Evolutionary conservation across 92 coral and sea anemone genomes (phyloP), one percentile per base, ranked within the genome.

Genomic region (Porites evermanni): DNA sequence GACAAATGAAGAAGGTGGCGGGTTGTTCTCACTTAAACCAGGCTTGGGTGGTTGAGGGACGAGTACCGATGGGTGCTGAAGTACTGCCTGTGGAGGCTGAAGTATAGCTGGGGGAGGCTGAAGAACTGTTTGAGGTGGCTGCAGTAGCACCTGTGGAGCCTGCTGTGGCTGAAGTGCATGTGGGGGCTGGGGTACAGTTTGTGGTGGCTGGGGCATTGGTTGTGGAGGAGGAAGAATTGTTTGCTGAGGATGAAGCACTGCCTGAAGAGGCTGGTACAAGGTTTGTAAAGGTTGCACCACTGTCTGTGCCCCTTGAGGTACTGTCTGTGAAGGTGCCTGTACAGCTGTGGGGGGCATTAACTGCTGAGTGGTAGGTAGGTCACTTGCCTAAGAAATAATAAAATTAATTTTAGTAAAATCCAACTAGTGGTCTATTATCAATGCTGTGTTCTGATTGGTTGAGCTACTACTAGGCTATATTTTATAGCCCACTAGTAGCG

Each of bases 11-110:
- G 73, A 59, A 64, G 53, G 58, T 21, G 83, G 56, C 14, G 74
- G 83, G 63, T 21, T 64, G 53, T 69, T 64, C 73, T 79, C 82
- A 10, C 21, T 63, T 14, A 38, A n/a, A 26, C 82, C 82, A 78
- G 70, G 70, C 14, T 18, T 53, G 3, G 77, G 77, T 1, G 23
- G 77, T 6, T 51, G 61, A 8, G 56, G 17, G 12, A 17, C 24
- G 19, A 23, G 47, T 38, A 38, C 16, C 18, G 14, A 59, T 73
- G 21, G 77, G 20, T 53, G 13, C 59, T 47, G 61, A 18, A 73
- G 29, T 52, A 73, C 56, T 1, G 61, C 51, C 12, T 78, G 82
- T 44, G 53, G 71, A 7, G 71, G 26, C 7, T 63, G 82, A 47
- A n/a, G 52, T 19, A 52, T 58, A 8, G 53, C 6, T 26, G 60